A percentile compares a stretch with the other conserved stretches of the same genome.
Conservation (phyloP, 2,797 vertebrate species). For the Amphiprion clarkii region DNA sequence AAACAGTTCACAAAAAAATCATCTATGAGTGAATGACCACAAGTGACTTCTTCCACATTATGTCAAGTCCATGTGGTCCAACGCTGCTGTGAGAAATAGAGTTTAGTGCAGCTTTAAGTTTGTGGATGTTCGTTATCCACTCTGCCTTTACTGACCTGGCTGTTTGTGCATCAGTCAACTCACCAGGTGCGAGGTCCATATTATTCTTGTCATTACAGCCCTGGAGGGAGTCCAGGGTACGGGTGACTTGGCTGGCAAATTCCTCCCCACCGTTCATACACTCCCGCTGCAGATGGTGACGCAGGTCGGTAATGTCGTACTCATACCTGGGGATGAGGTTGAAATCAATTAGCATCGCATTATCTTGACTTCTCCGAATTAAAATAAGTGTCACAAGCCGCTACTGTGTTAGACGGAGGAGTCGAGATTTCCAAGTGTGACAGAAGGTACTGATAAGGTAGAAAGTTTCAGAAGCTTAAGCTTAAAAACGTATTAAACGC, state of each 20-base stretch:
- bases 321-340: constrained; percentile 86
- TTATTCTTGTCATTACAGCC: constrained; percentile 96
- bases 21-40: neutral
- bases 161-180: constrained; percentile 45
- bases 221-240: constrained; percentile 96
- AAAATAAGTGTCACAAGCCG: constrained; percentile 10
- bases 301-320: constrained; percentile 97
- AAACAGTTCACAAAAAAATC: neutral
- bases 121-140: neutral
- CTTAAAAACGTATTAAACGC: constrained; percentile 9
- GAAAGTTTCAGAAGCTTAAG: neutral
- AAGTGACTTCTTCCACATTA: neutral
- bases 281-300: constrained; percentile 97
- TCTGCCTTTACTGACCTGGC: neutral
- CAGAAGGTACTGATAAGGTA: constrained; percentile 6
- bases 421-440: constrained; percentile 3
- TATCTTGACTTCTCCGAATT: constrained; percentile 10
- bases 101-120: neutral
- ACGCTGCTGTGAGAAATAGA: neutral
- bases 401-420: constrained; percentile 21
- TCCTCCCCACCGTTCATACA: constrained; percentile 99
- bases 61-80: neutral
- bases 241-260: constrained; percentile 96
- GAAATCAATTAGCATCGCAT: constrained; percentile 30
- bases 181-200: constrained; percentile 97